Percentiles rank a stretch among this genome's conserved stretches.
phyloP scores from a whole-genome alignment of 2,797 vertebrate species.

The Aphelocoma californica region DNA sequence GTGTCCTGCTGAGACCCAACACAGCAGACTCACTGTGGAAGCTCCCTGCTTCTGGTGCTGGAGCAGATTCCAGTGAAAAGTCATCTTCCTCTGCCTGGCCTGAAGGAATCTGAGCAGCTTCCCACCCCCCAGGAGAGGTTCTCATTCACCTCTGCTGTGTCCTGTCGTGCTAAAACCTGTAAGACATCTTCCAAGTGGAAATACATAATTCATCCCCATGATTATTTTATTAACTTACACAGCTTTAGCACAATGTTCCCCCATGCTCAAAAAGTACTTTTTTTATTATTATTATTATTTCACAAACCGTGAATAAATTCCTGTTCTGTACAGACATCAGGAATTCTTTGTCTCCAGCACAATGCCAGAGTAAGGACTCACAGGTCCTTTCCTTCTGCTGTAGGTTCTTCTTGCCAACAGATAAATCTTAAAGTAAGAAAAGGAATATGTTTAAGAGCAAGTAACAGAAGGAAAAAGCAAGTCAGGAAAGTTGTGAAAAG shows the following conservation, averaged over 20 bases:
- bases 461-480: background rate
- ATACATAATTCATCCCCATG: constrained; percentile 8
- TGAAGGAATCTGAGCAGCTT: background rate
- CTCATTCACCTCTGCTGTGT: background rate
- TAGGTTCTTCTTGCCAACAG: background rate
- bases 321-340: background rate
- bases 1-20: background rate
- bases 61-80: background rate
- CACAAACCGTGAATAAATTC: background rate
- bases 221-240: constrained; percentile 42
- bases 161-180: background rate
- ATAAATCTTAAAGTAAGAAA: background rate
- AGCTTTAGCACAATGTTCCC: background rate
- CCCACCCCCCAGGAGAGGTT: background rate
- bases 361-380: background rate
- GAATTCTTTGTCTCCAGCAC: background rate
- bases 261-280: background rate
- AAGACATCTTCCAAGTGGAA: background rate
- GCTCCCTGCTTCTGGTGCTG: background rate
- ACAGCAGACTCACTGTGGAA: background rate
- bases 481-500: background rate
- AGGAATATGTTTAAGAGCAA: background rate
- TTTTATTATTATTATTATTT: background rate
- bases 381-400: background rate
- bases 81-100: background rate